Conservation (phyloP, 2,888 invertebrate species). For the Hemithea aestivaria region DNA sequence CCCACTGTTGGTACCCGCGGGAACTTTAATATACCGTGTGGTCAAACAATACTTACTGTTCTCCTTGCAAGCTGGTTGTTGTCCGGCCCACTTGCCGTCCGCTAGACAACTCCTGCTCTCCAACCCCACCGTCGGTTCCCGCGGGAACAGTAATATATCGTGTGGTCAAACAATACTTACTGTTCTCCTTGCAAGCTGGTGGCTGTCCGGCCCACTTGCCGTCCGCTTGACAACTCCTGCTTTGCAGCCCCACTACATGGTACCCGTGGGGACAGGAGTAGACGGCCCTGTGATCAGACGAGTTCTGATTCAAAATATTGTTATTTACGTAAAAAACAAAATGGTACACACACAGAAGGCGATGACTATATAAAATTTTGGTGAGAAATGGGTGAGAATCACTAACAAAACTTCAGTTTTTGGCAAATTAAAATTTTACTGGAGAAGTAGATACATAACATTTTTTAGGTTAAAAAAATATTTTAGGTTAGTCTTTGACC, state of each 20-base stretch:
- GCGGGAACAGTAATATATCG: constrained; percentile 91
- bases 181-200: constrained; percentile 91
- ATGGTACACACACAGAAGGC: too few species aligned
- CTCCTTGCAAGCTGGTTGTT: constrained; percentile 90
- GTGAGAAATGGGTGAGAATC: too few species aligned
- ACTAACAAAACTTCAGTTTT: too few species aligned
- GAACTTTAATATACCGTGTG: constrained; percentile 90
- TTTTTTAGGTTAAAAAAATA: too few species aligned
- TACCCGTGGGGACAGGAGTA: constrained; percentile 94
- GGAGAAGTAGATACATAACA: too few species aligned
- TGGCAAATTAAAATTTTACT: too few species aligned
- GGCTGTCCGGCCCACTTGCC: constrained; percentile 92
- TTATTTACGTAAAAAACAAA: too few species aligned
- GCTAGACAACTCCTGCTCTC: constrained; percentile 94
- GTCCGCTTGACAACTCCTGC: constrained; percentile 94
- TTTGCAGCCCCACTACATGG: constrained; percentile 91
- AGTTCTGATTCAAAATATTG: too few species aligned
- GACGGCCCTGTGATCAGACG: constrained; percentile 83
- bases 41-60: constrained; percentile 85
- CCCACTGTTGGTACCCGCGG: constrained; percentile 93
- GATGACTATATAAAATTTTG: too few species aligned
- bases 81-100: constrained; percentile 94
- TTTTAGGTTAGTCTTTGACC: too few species aligned
- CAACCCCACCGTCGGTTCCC: constrained; percentile 92
- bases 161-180: constrained; percentile 78